These are phyloP conservation scores for Ranitomeya imitator DNA, from an alignment of 2,113 vertebrate genomes.

Conservation along the genomic window DNA sequence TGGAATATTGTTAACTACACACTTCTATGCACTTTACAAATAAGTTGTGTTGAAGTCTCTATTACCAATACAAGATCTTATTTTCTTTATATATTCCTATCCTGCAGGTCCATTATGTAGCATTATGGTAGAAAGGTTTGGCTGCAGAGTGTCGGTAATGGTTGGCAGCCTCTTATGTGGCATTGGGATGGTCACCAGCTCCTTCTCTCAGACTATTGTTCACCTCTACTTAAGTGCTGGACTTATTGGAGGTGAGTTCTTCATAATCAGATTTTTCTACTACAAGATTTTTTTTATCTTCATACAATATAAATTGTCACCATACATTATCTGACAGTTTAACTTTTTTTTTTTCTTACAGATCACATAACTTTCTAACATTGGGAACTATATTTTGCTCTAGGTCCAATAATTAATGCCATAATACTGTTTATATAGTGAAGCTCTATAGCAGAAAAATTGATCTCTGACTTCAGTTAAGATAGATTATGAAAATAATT, in stretches of 20 bases:
- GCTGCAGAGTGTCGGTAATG: constrained; percentile 84
- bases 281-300: background rate
- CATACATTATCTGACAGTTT: too few species aligned
- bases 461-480: too few species aligned
- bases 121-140: constrained; percentile 82
- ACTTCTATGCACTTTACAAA: background rate
- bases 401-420: too few species aligned
- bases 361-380: too few species aligned
- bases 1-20: background rate
- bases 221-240: constrained; percentile 87
- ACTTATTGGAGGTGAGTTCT: constrained; percentile 82
- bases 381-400: too few species aligned
- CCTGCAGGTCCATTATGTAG: constrained; percentile 89
- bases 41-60: background rate
- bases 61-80: background rate
- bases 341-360: too few species aligned
- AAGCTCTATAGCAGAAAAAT: too few species aligned
- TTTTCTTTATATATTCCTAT: background rate
- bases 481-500: too few species aligned
- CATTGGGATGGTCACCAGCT: constrained; percentile 85
- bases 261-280: background rate
- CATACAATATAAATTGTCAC: too few species aligned
- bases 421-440: too few species aligned
- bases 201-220: constrained; percentile 80
- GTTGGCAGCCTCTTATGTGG: constrained; percentile 87